phyloP scores from a whole-genome alignment of 2,113 vertebrate species.

The Tursiops truncatus region DNA sequence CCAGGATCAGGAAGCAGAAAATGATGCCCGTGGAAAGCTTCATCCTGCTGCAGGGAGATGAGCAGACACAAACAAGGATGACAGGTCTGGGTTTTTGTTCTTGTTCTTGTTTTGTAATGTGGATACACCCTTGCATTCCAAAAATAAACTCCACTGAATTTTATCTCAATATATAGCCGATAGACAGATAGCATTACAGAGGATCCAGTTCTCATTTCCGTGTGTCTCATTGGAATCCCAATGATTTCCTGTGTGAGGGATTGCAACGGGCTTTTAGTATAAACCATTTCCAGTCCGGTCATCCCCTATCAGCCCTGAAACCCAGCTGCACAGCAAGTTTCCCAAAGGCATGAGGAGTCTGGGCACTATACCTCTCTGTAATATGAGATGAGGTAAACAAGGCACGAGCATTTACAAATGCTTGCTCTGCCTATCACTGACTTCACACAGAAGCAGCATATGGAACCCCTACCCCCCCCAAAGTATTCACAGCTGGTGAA shows the following conservation, averaged over 20 bases:
- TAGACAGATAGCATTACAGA: neutral
- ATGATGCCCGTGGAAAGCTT: constrained; percentile 35
- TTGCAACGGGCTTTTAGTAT: neutral
- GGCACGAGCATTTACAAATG: neutral
- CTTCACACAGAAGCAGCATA: neutral
- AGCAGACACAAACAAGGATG: neutral
- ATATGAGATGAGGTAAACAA: neutral
- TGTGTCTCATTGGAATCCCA: neutral
- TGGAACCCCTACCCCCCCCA: no score
- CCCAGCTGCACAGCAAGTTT: neutral
- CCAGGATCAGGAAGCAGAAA: constrained; percentile 34
- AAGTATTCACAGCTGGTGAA: neutral
- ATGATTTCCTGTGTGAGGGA: neutral
- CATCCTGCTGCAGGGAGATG: constrained; percentile 22
- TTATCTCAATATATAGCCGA: neutral
- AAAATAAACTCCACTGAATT: neutral
- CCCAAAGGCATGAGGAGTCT: neutral
- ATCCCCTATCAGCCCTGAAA: neutral
- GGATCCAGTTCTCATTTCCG: neutral
- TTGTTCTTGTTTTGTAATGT: neutral
- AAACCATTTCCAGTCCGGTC: neutral
- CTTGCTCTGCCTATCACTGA: neutral
- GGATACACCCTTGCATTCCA: neutral
- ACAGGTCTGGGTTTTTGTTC: no score
- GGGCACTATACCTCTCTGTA: neutral